Base-by-base conservation (phyloP, 1,140 invertebrate genomes). In the Meloidogyne exigua region DNA sequence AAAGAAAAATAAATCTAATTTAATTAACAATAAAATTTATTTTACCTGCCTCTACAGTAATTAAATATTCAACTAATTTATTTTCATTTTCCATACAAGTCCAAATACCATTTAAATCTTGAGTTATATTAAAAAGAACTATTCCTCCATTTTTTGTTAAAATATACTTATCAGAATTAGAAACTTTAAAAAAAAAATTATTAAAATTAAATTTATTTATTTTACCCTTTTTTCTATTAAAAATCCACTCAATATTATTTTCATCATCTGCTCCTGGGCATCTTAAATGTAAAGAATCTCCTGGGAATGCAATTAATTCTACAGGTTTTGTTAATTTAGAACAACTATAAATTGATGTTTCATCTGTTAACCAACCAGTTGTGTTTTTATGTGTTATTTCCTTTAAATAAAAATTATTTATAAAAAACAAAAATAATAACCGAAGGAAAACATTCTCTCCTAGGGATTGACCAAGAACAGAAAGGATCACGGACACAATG, bases 381-480 rank as follows among this genome's bases (percentile, higher is more conserved):
- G 83, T 75, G 23, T 65, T 84, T 21, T 81, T 78, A 72, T 86
- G 82, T 10, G 67, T 64, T 26, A 75, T 44, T 25, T 84, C 83
- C 66, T 77, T 65, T 36, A 39, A 42, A 66, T 57, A 64, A 68
- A 25, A 32, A 12, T 10, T 18, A 75, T 1, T 36, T 25, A 0
- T 9, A 32, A 23, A 5, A 18, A 10, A 36, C 2, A 23, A 23
- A 42, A 44, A 21, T n/a, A 28, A 18, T 23, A 21, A 73, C 72
- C 28, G 23, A 39, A n/a, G 72, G 26, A 67, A 85, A 82, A 63
- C 82, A 85, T 67, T 81, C 72, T 21, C 66, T 42, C 15, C 81
- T 39, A 9, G 81, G 81, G 32, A 83, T 83, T 73, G 83, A 84
- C 86, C 86, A 86, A n/a, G 86, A 86, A 72, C 85, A 87, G 72